Evolutionary conservation across 2,888 invertebrate species (phyloP).

Genomic region (Agonopterix alstromeriana): DNA sequence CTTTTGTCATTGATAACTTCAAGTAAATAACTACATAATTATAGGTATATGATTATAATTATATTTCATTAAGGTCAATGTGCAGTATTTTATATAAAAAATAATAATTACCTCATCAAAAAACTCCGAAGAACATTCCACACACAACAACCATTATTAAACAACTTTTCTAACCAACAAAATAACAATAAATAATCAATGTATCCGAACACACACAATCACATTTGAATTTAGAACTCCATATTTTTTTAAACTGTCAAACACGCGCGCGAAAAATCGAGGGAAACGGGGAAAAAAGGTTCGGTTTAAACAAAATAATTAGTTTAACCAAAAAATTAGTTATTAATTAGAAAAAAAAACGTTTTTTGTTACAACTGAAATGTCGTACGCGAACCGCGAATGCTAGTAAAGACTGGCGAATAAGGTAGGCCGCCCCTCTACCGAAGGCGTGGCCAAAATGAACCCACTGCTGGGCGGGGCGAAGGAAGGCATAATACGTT

Average conservation of each 20-base stretch:
- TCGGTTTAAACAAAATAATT: background rate
- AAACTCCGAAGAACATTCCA: conserved; percentile 13
- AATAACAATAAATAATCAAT: conserved; percentile 7
- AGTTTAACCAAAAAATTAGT: background rate
- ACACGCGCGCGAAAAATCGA: conserved; percentile 9
- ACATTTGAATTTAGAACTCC: conserved; percentile 2
- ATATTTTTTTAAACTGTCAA: conserved; percentile 13
- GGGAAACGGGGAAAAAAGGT: background rate
- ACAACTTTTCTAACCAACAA: conserved; percentile 9
- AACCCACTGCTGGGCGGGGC: conserved; percentile 42
- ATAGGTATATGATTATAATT: background rate
- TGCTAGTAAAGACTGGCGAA: conserved; percentile 57
- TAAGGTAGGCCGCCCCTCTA: conserved; percentile 38
- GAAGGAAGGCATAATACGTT: conserved; percentile 14
- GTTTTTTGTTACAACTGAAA: conserved; percentile 22
- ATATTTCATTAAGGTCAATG: background rate
- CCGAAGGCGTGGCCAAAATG: conserved; percentile 40
- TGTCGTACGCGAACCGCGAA: conserved; percentile 56
- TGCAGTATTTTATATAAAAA: background rate
- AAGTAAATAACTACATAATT: background rate
- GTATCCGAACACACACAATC: conserved; percentile 14
- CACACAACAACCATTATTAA: conserved; percentile 15
- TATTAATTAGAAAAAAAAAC: conserved; percentile 13
- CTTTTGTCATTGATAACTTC: background rate
- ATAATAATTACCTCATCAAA: conserved; percentile 11